A percentile compares a stretch with the other conserved stretches of the same genome.
Evolutionary conservation across 2,113 vertebrate species (phyloP).

Genomic region (Sprattus sprattus): DNA sequence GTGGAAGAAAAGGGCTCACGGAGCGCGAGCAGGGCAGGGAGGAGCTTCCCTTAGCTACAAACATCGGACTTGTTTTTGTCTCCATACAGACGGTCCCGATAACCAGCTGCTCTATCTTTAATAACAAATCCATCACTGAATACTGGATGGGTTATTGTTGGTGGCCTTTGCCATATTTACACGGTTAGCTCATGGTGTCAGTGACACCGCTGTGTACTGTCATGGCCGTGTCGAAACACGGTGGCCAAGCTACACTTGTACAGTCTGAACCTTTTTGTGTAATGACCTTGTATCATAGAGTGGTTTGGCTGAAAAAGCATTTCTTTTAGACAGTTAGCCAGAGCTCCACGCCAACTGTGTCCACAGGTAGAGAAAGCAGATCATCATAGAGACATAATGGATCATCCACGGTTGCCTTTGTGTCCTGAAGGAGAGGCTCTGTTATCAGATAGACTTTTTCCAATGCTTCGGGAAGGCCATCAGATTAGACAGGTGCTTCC

Average conservation of each 20-base stretch:
- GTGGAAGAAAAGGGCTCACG: conserved; percentile 38
- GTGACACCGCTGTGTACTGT: neutral
- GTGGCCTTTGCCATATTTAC: neutral
- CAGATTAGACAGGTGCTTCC: conserved; percentile 37
- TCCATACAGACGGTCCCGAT: neutral
- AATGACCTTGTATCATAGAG: neutral
- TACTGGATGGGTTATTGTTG: neutral
- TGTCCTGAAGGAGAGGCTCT: neutral
- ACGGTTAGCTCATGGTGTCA: neutral
- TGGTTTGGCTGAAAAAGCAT: neutral
- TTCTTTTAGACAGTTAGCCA: neutral
- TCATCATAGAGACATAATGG: neutral
- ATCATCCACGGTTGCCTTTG: neutral
- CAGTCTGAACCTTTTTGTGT: neutral
- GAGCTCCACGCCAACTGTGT: neutral
- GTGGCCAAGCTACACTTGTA: neutral
- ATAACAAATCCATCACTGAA: neutral
- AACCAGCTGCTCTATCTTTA: neutral
- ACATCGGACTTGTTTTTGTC: neutral
- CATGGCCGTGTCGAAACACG: neutral
- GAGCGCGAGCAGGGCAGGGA: neutral
- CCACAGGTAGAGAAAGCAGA: neutral
- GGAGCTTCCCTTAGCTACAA: neutral
- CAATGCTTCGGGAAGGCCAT: conserved; percentile 32
- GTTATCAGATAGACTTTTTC: conserved; percentile 41